Percentiles rank a stretch among this genome's conserved stretches.
These are phyloP conservation scores for Paraplagusia blochii DNA, from an alignment of 2,113 vertebrate genomes.

Conservation along the genomic window DNA sequence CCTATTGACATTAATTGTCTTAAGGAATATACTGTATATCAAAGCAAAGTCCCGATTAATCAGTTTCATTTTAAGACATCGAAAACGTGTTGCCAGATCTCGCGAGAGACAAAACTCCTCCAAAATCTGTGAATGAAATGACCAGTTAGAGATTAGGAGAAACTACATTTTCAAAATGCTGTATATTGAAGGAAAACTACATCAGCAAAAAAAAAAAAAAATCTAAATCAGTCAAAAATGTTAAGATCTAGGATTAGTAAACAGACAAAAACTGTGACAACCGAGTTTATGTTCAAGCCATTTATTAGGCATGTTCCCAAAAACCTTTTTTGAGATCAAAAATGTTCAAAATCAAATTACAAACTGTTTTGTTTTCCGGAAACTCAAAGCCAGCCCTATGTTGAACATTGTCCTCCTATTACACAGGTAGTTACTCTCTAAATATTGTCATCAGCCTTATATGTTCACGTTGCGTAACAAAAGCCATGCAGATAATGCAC, in stretches of 20 bases:
- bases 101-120: too few relatives aligned
- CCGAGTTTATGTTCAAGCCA: constrained; percentile 14
- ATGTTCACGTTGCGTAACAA: constrained; percentile 21
- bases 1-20: too few relatives aligned
- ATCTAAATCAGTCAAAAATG: too few relatives aligned
- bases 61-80: too few relatives aligned
- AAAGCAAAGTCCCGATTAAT: too few relatives aligned
- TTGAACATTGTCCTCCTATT: constrained; percentile 11
- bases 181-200: too few relatives aligned
- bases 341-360: constrained; percentile 45
- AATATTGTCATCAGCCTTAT: background rate
- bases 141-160: too few relatives aligned
- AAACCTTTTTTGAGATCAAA: constrained; percentile 34
- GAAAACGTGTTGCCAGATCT: too few relatives aligned
- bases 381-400: constrained; percentile 34
- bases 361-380: constrained; percentile 24
- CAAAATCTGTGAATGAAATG: too few relatives aligned
- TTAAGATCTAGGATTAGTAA: background rate
- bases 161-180: too few relatives aligned
- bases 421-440: background rate
- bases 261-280: background rate
- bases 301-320: constrained; percentile 55
- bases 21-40: too few relatives aligned
- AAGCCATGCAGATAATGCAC: constrained; percentile 32
- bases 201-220: too few relatives aligned